Evolutionary conservation across 2,888 invertebrate species (phyloP).

Genomic region (Cheilosia vernalis): DNA sequence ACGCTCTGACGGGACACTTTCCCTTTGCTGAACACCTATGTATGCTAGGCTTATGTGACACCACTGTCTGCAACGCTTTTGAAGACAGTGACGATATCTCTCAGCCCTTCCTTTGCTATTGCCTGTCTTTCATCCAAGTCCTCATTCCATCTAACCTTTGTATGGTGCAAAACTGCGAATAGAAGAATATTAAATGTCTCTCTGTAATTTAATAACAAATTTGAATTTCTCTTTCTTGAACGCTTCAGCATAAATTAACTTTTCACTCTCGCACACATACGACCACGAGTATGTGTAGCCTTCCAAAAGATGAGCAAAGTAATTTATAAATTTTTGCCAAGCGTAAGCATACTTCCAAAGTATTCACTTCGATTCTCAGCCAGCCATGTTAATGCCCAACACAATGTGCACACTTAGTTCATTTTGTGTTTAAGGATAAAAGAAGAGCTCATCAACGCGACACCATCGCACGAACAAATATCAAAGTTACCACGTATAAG

Average conservation of each 20-base stretch:
- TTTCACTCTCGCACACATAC: constrained; percentile 50
- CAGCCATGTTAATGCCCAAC: constrained; percentile 14
- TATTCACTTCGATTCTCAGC: constrained; percentile 13
- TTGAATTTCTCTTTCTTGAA: not conserved
- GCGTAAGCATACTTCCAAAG: not conserved
- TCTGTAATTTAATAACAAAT: too few species aligned
- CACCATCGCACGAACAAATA: constrained; percentile 24
- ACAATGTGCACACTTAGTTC: constrained; percentile 23
- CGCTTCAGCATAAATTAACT: constrained; percentile 44
- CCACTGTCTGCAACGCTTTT: too few species aligned
- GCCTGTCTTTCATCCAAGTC: too few species aligned
- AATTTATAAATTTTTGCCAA: constrained; percentile 50
- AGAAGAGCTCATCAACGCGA: constrained; percentile 23
- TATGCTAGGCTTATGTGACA: too few species aligned
- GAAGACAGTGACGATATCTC: too few species aligned
- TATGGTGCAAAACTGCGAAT: too few species aligned
- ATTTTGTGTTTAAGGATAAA: constrained; percentile 45
- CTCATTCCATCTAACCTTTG: too few species aligned
- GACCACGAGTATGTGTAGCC: constrained; percentile 4
- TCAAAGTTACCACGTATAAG: not conserved
- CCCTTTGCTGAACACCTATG: too few species aligned
- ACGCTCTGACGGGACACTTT: too few species aligned
- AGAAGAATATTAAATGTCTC: too few species aligned
- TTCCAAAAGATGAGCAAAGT: constrained; percentile 39
- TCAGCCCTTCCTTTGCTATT: too few species aligned